A percentile compares a stretch with the other conserved stretches of the same genome.
phyloP scores from a whole-genome alignment of 2,888 invertebrate genomes.

The Lapara coniferarum region DNA sequence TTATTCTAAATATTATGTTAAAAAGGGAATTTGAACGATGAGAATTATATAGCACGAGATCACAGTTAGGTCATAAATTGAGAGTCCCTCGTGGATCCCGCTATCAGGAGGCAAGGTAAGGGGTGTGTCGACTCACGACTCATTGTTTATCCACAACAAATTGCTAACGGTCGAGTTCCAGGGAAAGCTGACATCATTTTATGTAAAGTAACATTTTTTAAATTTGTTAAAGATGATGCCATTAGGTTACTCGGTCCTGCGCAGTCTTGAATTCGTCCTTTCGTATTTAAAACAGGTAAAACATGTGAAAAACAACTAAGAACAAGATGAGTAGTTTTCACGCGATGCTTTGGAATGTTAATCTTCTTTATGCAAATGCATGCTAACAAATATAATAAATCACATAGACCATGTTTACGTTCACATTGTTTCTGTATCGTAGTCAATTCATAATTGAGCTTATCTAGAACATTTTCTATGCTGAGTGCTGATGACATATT shows the following conservation, averaged over 20 bases:
- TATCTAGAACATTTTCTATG: conserved; percentile 6
- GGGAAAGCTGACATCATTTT: conserved; percentile 40
- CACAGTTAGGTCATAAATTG: conserved; percentile 75
- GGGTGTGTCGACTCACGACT: conserved; percentile 75
- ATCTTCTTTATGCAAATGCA: conserved; percentile 12
- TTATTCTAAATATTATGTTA: too few relatives aligned
- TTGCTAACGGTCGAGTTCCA: conserved; percentile 66
- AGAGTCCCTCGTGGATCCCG: conserved; percentile 65
- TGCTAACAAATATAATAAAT: conserved; percentile 20
- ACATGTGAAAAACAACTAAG: background rate
- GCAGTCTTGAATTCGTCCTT: background rate
- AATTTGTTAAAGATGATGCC: background rate
- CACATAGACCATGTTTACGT: background rate
- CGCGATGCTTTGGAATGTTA: conserved; percentile 3
- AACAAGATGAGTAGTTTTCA: conserved; percentile 35
- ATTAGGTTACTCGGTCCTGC: background rate
- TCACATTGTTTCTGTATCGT: background rate
- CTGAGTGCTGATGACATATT: background rate
- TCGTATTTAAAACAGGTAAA: conserved; percentile 1
- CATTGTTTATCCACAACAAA: conserved; percentile 78
- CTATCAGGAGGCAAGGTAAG: conserved; percentile 57
- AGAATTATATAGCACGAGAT: conserved; percentile 55
- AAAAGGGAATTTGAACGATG: background rate
- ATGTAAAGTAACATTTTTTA: conserved; percentile 53
- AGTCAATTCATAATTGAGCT: background rate